These are phyloP conservation scores for Rhombomys opimus DNA, from an alignment of 2,113 vertebrate species.

Conservation along the genomic window DNA sequence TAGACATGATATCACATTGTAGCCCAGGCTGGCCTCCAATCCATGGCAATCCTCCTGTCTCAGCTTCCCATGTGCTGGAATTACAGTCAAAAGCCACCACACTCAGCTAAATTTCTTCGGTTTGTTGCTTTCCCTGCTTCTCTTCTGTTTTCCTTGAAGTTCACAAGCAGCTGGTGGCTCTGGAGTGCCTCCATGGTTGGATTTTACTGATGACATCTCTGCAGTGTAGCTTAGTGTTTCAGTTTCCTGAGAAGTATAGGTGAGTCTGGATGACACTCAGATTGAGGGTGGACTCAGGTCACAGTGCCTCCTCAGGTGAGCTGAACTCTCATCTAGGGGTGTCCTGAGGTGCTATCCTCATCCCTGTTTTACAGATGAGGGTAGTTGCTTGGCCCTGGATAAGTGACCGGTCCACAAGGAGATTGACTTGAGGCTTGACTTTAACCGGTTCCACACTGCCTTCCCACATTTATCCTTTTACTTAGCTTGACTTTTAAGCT, in stretches of 20 bases:
- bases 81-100: not conserved
- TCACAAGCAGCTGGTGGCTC: not conserved
- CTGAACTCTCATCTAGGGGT: not conserved
- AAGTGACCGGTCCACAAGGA: not conserved
- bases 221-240: not conserved
- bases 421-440: not conserved
- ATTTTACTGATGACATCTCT: not conserved
- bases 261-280: not conserved
- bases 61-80: not conserved
- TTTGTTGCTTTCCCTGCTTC: not conserved
- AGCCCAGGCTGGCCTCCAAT: not conserved
- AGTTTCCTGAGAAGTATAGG: not conserved
- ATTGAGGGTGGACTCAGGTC: not conserved
- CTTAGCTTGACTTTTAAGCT: conserved; percentile 40
- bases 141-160: conserved; percentile 17
- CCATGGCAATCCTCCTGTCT: not conserved
- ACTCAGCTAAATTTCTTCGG: conserved; percentile 19
- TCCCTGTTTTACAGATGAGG: not conserved
- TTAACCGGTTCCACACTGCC: not conserved
- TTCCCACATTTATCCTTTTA: not conserved
- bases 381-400: not conserved
- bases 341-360: not conserved
- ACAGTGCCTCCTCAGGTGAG: not conserved
- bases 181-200: not conserved
- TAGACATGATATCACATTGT: not conserved